Evolutionary conservation across 2,888 invertebrate genomes (phyloP).

Genomic region (Nemotelus pantherinus): DNA sequence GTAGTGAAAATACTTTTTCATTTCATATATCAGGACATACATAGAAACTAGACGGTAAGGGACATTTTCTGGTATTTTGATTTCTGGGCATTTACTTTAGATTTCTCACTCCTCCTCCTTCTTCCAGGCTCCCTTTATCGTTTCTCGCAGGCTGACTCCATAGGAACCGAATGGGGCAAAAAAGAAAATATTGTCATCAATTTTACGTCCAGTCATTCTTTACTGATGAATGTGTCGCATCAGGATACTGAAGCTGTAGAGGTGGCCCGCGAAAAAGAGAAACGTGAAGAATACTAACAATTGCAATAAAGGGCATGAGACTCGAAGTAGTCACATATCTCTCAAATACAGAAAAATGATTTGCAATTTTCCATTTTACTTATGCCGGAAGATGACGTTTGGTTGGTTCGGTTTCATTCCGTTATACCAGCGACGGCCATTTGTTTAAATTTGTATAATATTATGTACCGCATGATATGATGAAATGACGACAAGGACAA

Average conservation of each 20-base stretch:
- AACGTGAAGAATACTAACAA: neutral
- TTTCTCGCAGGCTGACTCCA: no score
- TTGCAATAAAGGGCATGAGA: conserved; percentile 21
- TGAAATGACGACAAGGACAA: conserved; percentile 10
- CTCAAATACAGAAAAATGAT: conserved; percentile 54
- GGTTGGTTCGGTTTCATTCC: neutral
- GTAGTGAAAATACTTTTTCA: neutral
- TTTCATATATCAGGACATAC: neutral
- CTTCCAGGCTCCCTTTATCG: no score
- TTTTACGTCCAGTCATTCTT: conserved; percentile 40
- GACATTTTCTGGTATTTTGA: conserved; percentile 1
- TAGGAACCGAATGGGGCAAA: neutral
- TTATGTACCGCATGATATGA: conserved; percentile 25
- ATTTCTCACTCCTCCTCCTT: no score
- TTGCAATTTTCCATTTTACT: conserved; percentile 47
- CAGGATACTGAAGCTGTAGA: neutral
- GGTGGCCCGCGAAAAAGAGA: neutral
- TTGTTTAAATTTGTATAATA: conserved; percentile 44
- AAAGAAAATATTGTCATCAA: conserved; percentile 40
- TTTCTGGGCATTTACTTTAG: neutral
- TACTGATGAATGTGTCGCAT: conserved; percentile 3
- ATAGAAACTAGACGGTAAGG: neutral
- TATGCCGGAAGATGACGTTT: conserved; percentile 42
- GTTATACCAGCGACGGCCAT: conserved; percentile 13
- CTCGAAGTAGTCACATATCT: conserved; percentile 23